phyloP scores from a whole-genome alignment of 2,797 vertebrate species.

The Gobio occitaniae region DNA sequence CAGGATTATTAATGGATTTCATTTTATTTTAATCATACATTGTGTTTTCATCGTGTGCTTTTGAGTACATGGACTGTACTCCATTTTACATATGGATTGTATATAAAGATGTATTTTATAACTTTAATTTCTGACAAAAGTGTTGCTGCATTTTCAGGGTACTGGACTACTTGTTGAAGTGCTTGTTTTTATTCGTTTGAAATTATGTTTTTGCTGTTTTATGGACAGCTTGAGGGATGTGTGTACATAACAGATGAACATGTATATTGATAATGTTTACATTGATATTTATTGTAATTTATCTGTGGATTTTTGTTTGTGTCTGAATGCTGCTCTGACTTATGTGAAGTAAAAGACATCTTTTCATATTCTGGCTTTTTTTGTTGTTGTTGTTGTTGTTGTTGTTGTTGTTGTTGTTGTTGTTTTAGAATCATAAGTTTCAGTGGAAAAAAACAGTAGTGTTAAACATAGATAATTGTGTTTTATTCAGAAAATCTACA shows the following conservation, averaged over 20 bases:
- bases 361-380: constrained; percentile 32
- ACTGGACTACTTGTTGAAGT: constrained; percentile 51
- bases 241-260: constrained; percentile 62
- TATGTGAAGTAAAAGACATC: constrained; percentile 52
- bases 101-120: constrained; percentile 50
- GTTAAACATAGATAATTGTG: neutral
- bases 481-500: neutral
- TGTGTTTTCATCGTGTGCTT: constrained; percentile 9
- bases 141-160: constrained; percentile 64
- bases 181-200: constrained; percentile 54
- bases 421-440: neutral
- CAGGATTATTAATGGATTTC: neutral
- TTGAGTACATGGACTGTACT: constrained; percentile 39
- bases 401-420: neutral
- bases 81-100: constrained; percentile 37
- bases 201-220: constrained; percentile 62
- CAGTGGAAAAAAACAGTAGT: constrained; percentile 8
- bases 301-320: constrained; percentile 65
- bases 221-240: constrained; percentile 71
- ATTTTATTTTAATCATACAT: constrained; percentile 8
- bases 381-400: neutral
- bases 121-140: constrained; percentile 51
- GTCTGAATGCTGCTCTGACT: constrained; percentile 68
- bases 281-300: constrained; percentile 70
- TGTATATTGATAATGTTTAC: constrained; percentile 72